A percentile compares a stretch with the other conserved stretches of the same genome.
phyloP scores from a whole-genome alignment of 1,140 invertebrate genomes.

The Diorhabda carinulata region DNA sequence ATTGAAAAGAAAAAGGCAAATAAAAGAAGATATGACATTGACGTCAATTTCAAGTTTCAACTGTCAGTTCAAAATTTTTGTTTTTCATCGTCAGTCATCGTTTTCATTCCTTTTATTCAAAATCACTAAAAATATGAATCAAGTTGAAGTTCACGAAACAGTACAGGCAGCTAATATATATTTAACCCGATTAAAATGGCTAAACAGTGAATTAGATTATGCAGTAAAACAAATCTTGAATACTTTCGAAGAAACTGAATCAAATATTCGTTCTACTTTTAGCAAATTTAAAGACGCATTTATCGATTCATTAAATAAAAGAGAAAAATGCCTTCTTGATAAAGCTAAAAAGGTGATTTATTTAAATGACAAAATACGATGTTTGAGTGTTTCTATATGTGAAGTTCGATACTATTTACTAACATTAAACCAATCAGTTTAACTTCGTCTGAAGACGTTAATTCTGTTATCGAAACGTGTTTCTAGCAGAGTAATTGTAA shows the following conservation, averaged over 20 bases:
- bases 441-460: no score
- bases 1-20: no score
- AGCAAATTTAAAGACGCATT: slow-evolving; percentile 27
- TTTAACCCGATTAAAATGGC: slow-evolving; percentile 27
- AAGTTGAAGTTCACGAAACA: slow-evolving; percentile 28
- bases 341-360: slow-evolving; percentile 29
- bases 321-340: slow-evolving; percentile 29
- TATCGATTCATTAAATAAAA: slow-evolving; percentile 25
- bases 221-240: slow-evolving; percentile 32
- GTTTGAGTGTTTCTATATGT: background rate
- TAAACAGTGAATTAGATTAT: slow-evolving; percentile 29
- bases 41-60: background rate
- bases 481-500: no score
- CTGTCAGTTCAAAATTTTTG: slow-evolving; percentile 1
- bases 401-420: background rate
- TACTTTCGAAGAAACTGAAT: slow-evolving; percentile 30
- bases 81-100: background rate
- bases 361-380: background rate
- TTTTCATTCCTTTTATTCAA: background rate
- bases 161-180: slow-evolving; percentile 34
- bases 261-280: slow-evolving; percentile 33
- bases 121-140: slow-evolving; percentile 9
- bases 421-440: background rate
- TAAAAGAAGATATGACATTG: no score
- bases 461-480: no score